Base-by-base conservation (phyloP, 2,797 vertebrate species). In the Numenius phaeopus region DNA sequence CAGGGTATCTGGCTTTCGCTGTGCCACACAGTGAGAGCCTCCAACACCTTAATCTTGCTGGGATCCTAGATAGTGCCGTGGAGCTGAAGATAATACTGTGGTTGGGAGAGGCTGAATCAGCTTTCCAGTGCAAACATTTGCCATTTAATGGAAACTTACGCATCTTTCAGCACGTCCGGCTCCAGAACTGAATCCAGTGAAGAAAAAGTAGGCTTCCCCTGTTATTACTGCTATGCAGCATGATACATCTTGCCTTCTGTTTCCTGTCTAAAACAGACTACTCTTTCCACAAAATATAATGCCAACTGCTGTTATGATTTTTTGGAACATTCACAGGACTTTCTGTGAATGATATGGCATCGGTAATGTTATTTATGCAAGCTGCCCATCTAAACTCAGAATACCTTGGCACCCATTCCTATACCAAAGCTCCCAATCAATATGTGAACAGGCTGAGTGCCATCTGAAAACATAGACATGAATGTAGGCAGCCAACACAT, bases 341-440 rank as follows among this genome's bases (percentile, higher is more conserved):
- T 91, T 95, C 62, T 91, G 83, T 64, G 91, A 91, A 70, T 90
- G 70, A 59, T 87, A 87, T 64, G 47, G 71, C 80, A 96, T 89
- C 0, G 0, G 55, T 65, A 79, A 91, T 20, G 83, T 67, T 96
- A 94, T 96, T 96, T 97, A 89, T 81, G 70, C 81, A 94, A 94
- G 88, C 80, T 94, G 66, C 72, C 79, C 67, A 76, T 90, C 92
- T 91, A 86, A 94, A 94, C 73, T 92, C 70, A 83, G 83, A 84
- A 94, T 87, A 83, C 76, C n/a, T 89, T 97, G 97, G 94, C 97
- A 95, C 24, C 8, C 70, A 50, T 80, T 91, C 57, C 26, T 75
- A 49, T 47, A 66, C 58, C 39, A 84, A 94, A 87, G 26, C 61
- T 95, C 76, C 34, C 55, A 72, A 49, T 77, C 71, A 91, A 72